Evolutionary conservation across 2,113 vertebrate species (phyloP), one percentile per base, ranked within the genome.

Genomic region (Gopherus evgoodei): DNA sequence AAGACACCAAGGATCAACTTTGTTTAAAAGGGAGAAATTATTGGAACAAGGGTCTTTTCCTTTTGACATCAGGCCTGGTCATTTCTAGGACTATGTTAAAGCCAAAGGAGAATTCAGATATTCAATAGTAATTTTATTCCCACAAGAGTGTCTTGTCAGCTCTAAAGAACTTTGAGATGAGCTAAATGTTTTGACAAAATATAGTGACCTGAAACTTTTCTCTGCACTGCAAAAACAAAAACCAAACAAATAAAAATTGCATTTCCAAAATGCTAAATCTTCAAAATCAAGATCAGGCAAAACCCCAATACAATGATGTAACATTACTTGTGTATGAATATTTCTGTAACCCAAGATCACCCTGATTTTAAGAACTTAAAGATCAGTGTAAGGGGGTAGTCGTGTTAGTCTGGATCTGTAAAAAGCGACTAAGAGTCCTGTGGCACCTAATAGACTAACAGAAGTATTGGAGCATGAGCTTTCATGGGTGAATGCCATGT

Each of bases 181-280:
- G 65, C 91, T 96, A 96, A 97, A 97, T 94, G 84, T 96, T 96
- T 93, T 94, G 89, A 94, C 91, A 94, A 96, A 97, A 97, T 86
- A 92, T 27, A 54, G 89, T 92, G 89, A 95, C 82, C 94, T 88
- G 93, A 93, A 94, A 92, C 93, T 95, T 93, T 90, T 95, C 97
- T 95, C 85, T 0, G 2, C 57, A 90, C 88, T 85, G 72, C 86
- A 90, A 76, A 25, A 38, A 22, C 53, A 57, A 57, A 59, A 29
- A 62, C 35, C 59, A 11, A 62, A 62, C 11, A 96, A 95, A 92
- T 81, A 92, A 59, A 91, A 88, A 5, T 54, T 52, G 13, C 62
- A 1, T 4, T 94, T 95, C 89, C 94, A 97, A 93, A 94, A 89
- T 31, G 31, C 38, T 90, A 62, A 13, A 44, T 24, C 49, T 93